Evolutionary conservation across 2,113 vertebrate genomes (phyloP).

Genomic region (Varanus komodoensis): DNA sequence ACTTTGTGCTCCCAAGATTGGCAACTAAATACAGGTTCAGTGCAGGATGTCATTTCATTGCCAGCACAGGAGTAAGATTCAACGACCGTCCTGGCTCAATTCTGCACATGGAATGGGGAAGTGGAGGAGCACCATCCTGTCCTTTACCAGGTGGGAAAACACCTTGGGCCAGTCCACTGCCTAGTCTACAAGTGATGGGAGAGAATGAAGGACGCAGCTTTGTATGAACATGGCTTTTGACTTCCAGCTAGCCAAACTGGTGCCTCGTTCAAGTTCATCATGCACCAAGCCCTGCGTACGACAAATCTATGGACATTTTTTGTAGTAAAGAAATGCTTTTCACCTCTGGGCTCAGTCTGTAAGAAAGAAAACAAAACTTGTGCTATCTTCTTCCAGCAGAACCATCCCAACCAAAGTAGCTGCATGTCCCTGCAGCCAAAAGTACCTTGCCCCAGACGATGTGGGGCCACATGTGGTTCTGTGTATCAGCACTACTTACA

Average conservation of each 20-base stretch:
- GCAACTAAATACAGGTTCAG: no score
- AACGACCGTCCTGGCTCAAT: no score
- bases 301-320: background rate
- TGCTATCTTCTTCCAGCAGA: conserved; percentile 31
- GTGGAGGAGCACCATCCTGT: no score
- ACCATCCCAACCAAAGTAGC: conserved; percentile 28
- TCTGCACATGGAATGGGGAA: no score
- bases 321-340: background rate
- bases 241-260: background rate
- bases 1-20: no score
- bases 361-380: background rate
- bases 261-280: background rate
- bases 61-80: no score
- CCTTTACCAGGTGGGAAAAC: no score
- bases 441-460: no score
- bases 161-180: no score
- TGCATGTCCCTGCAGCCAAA: no score
- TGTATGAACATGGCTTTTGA: background rate
- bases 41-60: no score
- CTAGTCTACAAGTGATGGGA: no score
- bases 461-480: background rate
- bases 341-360: background rate
- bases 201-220: background rate
- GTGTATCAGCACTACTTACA: conserved; percentile 56
- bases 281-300: background rate